Evolutionary conservation across 2,888 invertebrate genomes (phyloP).

Genomic region (Mesorhabditis spiculigera): DNA sequence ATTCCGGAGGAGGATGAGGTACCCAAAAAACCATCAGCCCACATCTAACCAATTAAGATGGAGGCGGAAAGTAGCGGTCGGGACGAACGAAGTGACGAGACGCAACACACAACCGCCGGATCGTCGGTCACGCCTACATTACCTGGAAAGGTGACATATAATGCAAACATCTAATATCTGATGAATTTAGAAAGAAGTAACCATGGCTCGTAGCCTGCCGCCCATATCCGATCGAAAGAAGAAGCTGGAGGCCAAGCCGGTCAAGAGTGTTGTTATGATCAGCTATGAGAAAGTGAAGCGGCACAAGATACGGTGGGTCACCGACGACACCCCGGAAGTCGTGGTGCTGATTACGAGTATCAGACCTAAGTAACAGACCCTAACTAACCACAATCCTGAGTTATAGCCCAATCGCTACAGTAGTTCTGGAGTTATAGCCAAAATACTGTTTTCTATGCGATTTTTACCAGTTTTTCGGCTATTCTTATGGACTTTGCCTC

Average conservation of each 20-base stretch:
- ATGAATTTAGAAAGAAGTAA: constrained; percentile 3
- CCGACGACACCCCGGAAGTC: not conserved
- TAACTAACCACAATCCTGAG: no score
- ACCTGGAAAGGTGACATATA: not conserved
- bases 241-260: constrained; percentile 37
- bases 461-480: no score
- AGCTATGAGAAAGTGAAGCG: constrained; percentile 54
- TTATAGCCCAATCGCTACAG: no score
- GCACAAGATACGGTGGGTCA: constrained; percentile 48
- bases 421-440: no score
- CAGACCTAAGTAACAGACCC: no score
- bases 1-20: constrained; percentile 48
- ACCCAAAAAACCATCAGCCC: not conserved
- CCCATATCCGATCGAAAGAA: constrained; percentile 18
- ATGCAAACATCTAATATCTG: not conserved
- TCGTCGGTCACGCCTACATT: not conserved
- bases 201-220: constrained; percentile 3
- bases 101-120: constrained; percentile 3
- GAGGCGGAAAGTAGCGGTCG: constrained; percentile 5
- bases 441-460: no score
- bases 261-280: constrained; percentile 34
- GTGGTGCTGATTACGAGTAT: no score
- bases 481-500: no score
- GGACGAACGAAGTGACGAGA: not conserved
- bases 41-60: not conserved